A percentile compares a stretch with the other conserved stretches of the same genome.
Evolutionary conservation across 2,888 invertebrate genomes (phyloP).

Genomic region (Odontomyia ornata): DNA sequence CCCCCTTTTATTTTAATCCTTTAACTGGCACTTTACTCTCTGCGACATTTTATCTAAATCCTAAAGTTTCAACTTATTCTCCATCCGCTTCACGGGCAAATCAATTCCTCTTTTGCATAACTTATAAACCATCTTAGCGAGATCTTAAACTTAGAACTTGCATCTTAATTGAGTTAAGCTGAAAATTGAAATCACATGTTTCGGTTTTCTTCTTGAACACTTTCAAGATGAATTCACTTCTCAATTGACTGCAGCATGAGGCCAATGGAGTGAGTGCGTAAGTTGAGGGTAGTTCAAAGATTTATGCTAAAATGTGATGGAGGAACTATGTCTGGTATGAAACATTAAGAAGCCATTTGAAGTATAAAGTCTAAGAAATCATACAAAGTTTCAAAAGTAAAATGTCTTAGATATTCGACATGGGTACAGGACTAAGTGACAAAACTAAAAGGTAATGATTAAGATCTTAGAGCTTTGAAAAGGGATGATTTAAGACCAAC

Average conservation of each 20-base stretch:
- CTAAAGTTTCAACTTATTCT: not conserved
- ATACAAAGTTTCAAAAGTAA: not conserved
- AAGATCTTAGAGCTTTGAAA: not conserved
- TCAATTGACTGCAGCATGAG: slow-evolving; percentile 8
- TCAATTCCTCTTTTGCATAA: slow-evolving; percentile 39
- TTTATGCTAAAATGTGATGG: slow-evolving; percentile 14
- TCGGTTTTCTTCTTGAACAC: slow-evolving; percentile 31
- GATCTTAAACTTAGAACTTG: slow-evolving; percentile 29
- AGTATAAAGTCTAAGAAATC: not conserved
- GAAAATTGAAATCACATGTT: slow-evolving; percentile 64
- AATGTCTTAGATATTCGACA: slow-evolving; percentile 13
- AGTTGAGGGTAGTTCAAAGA: slow-evolving; percentile 1
- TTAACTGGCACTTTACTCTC: not conserved
- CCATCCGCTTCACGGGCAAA: not conserved
- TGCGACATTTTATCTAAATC: slow-evolving; percentile 30
- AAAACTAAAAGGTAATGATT: slow-evolving; percentile 20
- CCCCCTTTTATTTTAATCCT: slow-evolving; percentile 34
- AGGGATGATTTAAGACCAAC: not conserved
- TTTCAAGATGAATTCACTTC: not conserved
- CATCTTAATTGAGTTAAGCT: slow-evolving; percentile 61
- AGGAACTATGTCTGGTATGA: not conserved
- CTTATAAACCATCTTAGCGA: slow-evolving; percentile 38
- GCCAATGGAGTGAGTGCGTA: not conserved
- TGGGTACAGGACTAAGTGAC: slow-evolving; percentile 35
- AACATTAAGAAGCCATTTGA: not conserved